phyloP scores from a whole-genome alignment of 2,797 vertebrate species.

The Geotrypetes seraphini region DNA sequence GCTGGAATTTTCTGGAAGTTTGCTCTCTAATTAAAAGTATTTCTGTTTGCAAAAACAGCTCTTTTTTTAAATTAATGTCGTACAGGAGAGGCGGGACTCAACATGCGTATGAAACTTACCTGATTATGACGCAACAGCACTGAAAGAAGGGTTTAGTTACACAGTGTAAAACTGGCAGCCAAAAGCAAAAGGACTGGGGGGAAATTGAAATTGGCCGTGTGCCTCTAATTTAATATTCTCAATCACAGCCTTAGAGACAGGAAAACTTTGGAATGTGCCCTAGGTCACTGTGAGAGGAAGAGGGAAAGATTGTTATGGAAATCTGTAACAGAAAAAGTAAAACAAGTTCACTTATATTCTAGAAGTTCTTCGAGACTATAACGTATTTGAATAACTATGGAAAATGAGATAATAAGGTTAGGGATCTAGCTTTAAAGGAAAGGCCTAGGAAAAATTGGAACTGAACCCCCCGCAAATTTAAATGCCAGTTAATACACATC shows the following conservation, averaged over 20 bases:
- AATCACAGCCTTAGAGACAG: neutral
- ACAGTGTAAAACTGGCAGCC: neutral
- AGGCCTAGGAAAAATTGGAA: too few species aligned
- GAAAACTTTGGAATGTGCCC: neutral
- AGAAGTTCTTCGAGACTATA: conserved; percentile 28
- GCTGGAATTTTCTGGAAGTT: conserved; percentile 18
- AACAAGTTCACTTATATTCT: conserved; percentile 1
- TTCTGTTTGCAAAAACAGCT: too few species aligned
- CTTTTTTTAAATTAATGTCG: too few species aligned
- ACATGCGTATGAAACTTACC: too few species aligned
- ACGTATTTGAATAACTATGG: conserved; percentile 29
- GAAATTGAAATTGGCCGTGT: neutral
- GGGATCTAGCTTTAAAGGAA: too few species aligned
- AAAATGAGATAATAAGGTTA: too few species aligned
- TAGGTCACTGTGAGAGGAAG: neutral
- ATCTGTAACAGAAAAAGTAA: conserved; percentile 2
- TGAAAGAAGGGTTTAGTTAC: neutral
- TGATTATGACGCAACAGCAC: neutral
- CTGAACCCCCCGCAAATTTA: too few species aligned
- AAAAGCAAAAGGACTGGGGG: neutral
- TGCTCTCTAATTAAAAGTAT: conserved; percentile 18
- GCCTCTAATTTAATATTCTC: neutral
- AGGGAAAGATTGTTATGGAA: conserved; percentile 6
- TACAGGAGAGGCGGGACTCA: too few species aligned
- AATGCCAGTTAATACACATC: too few species aligned